These are phyloP conservation scores for Podocnemis expansa DNA, from an alignment of 2,113 vertebrate species.

Conservation along the genomic window DNA sequence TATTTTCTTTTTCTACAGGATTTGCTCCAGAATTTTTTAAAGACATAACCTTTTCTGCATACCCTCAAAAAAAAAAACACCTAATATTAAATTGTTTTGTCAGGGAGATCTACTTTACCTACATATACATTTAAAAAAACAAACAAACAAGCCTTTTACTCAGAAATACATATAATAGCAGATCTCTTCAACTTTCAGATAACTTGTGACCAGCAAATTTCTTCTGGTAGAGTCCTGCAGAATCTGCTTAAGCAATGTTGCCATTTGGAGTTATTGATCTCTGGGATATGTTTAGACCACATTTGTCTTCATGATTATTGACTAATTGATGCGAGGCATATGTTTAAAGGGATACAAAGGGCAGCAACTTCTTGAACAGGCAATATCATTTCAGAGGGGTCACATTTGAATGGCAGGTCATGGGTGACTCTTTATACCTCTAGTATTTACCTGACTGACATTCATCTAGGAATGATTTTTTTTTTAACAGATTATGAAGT, in stretches of 20 bases:
- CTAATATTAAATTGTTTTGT: background rate
- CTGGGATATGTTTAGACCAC: background rate
- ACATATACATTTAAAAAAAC: background rate
- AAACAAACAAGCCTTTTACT: background rate
- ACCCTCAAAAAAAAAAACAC: background rate
- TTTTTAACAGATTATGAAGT: background rate
- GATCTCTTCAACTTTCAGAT: background rate
- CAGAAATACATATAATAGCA: background rate
- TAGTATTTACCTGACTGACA: background rate
- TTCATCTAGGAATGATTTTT: background rate
- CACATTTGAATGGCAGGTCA: background rate
- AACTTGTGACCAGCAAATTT: background rate
- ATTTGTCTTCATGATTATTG: background rate
- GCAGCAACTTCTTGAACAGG: background rate
- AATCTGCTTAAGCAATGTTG: background rate
- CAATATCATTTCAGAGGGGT: background rate
- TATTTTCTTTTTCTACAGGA: rapidly evolving
- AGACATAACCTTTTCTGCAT: background rate
- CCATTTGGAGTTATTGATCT: background rate
- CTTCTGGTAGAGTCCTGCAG: background rate
- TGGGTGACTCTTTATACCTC: background rate
- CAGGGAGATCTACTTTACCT: background rate
- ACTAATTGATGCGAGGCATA: background rate
- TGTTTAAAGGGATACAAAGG: background rate
- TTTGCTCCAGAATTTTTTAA: background rate